Percentiles rank a stretch among this genome's conserved stretches.
These are phyloP conservation scores for Camelus bactrianus DNA, from an alignment of 2,113 vertebrate genomes.

Conservation along the genomic window DNA sequence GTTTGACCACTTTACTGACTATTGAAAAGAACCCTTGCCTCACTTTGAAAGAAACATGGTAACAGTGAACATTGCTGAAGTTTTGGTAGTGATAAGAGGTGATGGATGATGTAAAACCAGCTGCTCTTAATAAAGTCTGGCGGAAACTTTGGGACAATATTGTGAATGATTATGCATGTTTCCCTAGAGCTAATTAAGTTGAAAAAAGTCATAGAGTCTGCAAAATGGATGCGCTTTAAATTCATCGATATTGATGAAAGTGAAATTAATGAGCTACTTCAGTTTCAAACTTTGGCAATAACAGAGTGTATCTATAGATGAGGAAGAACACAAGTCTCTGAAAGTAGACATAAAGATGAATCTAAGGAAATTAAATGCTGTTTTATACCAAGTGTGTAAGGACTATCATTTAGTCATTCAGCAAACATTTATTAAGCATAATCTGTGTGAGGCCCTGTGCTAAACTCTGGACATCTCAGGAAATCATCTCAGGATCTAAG, in stretches of 20 bases:
- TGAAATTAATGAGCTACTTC: constrained; percentile 43
- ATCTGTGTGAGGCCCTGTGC: not conserved
- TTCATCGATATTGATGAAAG: not conserved
- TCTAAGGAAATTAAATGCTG: not conserved
- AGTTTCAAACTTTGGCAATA: not conserved
- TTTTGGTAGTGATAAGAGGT: constrained; percentile 12
- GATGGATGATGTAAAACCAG: not conserved
- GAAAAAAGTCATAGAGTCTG: not conserved
- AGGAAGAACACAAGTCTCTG: not conserved
- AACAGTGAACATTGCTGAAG: not conserved
- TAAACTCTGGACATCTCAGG: not conserved
- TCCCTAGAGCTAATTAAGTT: not conserved
- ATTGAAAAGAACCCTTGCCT: not conserved
- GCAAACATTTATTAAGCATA: not conserved
- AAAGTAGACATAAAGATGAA: constrained; percentile 27
- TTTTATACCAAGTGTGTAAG: not conserved
- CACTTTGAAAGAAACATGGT: not conserved
- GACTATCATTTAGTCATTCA: not conserved
- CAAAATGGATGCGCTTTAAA: not conserved
- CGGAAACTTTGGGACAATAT: not conserved
- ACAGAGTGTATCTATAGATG: not conserved
- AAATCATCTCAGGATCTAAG: constrained; percentile 37
- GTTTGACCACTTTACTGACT: constrained; percentile 37
- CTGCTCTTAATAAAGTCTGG: constrained; percentile 18
- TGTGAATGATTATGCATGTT: constrained; percentile 4